These are phyloP conservation scores for Zaprionus camerounensis DNA, from an alignment of 1,140 invertebrate species.

Conservation along the genomic window DNA sequence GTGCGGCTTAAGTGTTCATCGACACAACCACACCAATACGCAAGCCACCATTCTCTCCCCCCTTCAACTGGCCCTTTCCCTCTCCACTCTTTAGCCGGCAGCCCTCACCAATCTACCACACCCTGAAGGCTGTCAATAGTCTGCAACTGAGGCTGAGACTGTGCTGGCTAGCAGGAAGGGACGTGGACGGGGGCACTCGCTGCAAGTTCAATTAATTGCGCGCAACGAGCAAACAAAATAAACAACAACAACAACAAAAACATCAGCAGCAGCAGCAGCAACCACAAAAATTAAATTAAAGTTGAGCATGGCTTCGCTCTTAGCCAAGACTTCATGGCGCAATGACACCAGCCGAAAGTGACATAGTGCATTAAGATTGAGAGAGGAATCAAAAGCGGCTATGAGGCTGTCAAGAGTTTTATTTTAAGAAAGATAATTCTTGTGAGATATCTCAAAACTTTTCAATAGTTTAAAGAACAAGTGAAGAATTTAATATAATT, in stretches of 20 bases:
- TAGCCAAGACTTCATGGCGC: not conserved
- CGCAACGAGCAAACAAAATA: slow-evolving; percentile 76
- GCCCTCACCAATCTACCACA: slow-evolving; percentile 15
- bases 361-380: not conserved
- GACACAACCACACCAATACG: slow-evolving; percentile 73
- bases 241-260: slow-evolving; percentile 51
- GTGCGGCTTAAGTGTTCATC: slow-evolving; percentile 82
- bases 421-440: not conserved
- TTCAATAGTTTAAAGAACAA: too few relatives aligned
- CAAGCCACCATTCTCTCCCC: not conserved
- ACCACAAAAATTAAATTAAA: slow-evolving; percentile 84
- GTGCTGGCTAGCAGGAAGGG: slow-evolving; percentile 14
- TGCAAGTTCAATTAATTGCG: slow-evolving; percentile 84
- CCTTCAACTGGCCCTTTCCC: not conserved
- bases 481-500: too few relatives aligned
- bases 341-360: slow-evolving; percentile 35
- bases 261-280: slow-evolving; percentile 50
- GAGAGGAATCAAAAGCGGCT: not conserved
- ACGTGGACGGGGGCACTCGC: slow-evolving; percentile 39
- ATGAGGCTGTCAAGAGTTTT: not conserved
- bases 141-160: slow-evolving; percentile 48
- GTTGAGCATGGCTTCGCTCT: slow-evolving; percentile 57
- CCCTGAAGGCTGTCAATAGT: slow-evolving; percentile 72
- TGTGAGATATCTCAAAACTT: not conserved
- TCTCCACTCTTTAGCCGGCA: not conserved